A percentile compares a stretch with the other conserved stretches of the same genome.
These are phyloP conservation scores for Pheosia gnoma DNA, from an alignment of 2,888 invertebrate species.

Conservation along the genomic window DNA sequence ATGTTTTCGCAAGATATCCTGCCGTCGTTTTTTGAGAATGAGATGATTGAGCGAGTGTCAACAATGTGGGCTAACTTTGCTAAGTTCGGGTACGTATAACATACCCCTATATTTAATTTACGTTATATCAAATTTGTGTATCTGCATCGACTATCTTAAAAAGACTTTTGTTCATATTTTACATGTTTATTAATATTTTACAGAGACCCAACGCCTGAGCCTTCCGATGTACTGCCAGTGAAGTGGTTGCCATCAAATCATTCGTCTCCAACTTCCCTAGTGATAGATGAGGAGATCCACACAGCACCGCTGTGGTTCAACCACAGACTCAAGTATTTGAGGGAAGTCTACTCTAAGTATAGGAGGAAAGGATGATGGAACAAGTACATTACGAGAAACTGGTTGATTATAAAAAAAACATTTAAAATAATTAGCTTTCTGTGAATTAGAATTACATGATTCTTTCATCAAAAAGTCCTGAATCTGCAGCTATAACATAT, in stretches of 20 bases:
- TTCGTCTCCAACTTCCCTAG: slow-evolving; percentile 45
- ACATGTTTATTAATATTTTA: slow-evolving; percentile 27
- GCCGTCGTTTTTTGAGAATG: slow-evolving; percentile 51
- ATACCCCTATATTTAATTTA: neutral
- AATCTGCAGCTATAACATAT: no score
- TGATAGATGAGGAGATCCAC: slow-evolving; percentile 55
- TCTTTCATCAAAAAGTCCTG: no score
- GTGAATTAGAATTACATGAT: neutral
- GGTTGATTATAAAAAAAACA: neutral
- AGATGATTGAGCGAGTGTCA: slow-evolving; percentile 61
- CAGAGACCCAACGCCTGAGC: slow-evolving; percentile 67
- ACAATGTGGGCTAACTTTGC: slow-evolving; percentile 74
- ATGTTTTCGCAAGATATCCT: slow-evolving; percentile 56
- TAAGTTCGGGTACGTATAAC: slow-evolving; percentile 59
- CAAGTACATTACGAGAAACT: neutral
- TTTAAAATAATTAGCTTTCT: neutral
- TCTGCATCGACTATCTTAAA: no score
- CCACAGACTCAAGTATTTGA: slow-evolving; percentile 53
- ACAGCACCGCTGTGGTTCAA: slow-evolving; percentile 57
- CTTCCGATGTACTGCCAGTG: slow-evolving; percentile 48
- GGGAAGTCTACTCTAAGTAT: slow-evolving; percentile 59
- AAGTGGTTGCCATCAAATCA: slow-evolving; percentile 55
- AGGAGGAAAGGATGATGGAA: slow-evolving; percentile 43
- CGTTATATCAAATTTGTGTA: no score
- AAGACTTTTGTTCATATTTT: neutral